These are phyloP conservation scores for Erethizon dorsatum DNA, from an alignment of 2,797 vertebrate species.

Conservation along the genomic window DNA sequence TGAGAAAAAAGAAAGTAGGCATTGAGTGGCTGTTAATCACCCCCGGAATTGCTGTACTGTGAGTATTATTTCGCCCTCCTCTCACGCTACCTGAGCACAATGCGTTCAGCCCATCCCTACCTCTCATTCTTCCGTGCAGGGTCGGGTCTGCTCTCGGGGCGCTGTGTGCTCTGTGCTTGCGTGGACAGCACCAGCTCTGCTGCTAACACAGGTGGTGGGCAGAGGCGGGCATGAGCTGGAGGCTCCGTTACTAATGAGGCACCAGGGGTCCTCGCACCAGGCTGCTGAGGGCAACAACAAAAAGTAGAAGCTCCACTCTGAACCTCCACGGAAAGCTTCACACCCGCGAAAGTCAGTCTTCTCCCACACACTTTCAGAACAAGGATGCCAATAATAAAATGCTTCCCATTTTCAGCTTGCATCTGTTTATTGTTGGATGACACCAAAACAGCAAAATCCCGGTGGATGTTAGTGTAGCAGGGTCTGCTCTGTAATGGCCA, in stretches of 20 bases:
- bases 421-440: constrained; percentile 31
- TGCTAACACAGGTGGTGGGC: background rate
- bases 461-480: background rate
- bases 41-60: background rate
- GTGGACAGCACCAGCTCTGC: background rate
- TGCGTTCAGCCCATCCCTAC: accelerated
- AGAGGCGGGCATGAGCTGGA: background rate
- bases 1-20: background rate
- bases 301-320: background rate
- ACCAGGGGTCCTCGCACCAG: background rate
- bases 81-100: background rate
- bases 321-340: background rate
- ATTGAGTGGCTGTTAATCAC: background rate
- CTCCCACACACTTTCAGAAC: background rate
- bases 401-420: background rate
- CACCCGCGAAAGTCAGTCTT: background rate
- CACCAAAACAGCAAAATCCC: constrained; percentile 8
- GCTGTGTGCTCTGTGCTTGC: background rate
- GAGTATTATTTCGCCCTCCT: background rate
- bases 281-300: background rate
- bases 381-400: background rate
- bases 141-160: background rate
- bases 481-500: background rate
- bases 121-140: background rate
- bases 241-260: background rate